Percentiles rank a stretch among this genome's conserved stretches.
phyloP scores from a whole-genome alignment of 1,140 invertebrate species.

The Zaprionus vittiger region DNA sequence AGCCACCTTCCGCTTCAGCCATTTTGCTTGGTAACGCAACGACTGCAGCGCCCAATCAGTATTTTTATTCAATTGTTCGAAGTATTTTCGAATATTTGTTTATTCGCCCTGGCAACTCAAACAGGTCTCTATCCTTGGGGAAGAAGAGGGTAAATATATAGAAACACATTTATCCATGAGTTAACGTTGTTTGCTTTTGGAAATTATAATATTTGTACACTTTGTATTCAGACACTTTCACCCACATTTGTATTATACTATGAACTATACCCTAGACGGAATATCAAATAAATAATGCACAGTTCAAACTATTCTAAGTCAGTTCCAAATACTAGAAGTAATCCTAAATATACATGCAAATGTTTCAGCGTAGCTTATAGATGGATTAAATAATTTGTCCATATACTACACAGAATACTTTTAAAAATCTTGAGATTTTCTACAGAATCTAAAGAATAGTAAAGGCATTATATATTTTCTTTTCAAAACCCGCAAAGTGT shows the following conservation, averaged over 20 bases:
- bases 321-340: no score
- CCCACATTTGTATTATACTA: background rate
- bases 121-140: constrained; percentile 18
- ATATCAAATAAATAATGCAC: background rate
- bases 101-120: constrained; percentile 45
- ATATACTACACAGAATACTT: no score
- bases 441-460: background rate
- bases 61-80: constrained; percentile 50
- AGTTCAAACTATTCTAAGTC: no score
- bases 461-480: background rate
- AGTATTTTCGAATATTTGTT: constrained; percentile 56
- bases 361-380: no score
- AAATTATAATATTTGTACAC: background rate
- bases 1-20: constrained; percentile 96
- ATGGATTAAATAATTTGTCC: no score
- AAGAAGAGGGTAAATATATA: background rate
- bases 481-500: background rate
- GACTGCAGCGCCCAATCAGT: constrained; percentile 67
- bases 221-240: background rate
- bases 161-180: background rate
- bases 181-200: background rate
- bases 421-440: background rate
- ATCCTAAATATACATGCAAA: no score
- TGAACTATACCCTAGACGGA: background rate
- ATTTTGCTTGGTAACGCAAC: constrained; percentile 85